Evolutionary conservation across 2,113 vertebrate species (phyloP), one percentile per base, ranked within the genome.

Genomic region (Nanorana parkeri): DNA sequence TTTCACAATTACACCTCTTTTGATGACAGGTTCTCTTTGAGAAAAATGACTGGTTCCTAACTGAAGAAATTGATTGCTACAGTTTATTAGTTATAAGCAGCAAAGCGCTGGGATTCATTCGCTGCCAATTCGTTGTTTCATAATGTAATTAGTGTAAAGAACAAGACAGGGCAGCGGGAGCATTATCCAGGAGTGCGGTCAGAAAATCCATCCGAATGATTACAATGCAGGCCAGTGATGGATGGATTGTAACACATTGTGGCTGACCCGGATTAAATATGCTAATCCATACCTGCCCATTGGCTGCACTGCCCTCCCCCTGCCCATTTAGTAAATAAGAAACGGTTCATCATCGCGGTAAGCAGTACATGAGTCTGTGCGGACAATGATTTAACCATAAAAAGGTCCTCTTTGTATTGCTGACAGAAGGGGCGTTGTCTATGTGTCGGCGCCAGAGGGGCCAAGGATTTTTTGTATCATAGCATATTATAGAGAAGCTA

Each of bases 141-240:
- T 81, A 81, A 65, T 65, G 68, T 81, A 65, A 81, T 81, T 81
- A 74, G 79, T 65, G 79, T 54, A 54, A 23, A 29, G 60, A 52
- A 73, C 58, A 65, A 65, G 79, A 47, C 21, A 15, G 1, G 26
- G 17, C 15, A 52, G 79, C 28, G n/a, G 41, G 32, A 47, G 24
- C 24, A 47, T 26, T 65, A 23, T 61, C 54, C 17, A 10, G 47
- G 24, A 24, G 0, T 51, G n/a, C 24, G 41, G 28, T 17, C 11
- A 7, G 26, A 64, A 63, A 79, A 65, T 72, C 68, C 79, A 81
- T 81, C 68, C 20, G 3, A 29, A 52, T 73, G 61, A 81, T 74
- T 72, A 64, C 23, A 80, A 65, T 54, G 47, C 19, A 17, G 16
- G 17, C 32, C 68, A 81, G 61, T 73, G 79, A 81, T 66, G 24